Evolutionary conservation across 2,113 vertebrate genomes (phyloP).

Genomic region (Poeciliopsis turrubarensis): DNA sequence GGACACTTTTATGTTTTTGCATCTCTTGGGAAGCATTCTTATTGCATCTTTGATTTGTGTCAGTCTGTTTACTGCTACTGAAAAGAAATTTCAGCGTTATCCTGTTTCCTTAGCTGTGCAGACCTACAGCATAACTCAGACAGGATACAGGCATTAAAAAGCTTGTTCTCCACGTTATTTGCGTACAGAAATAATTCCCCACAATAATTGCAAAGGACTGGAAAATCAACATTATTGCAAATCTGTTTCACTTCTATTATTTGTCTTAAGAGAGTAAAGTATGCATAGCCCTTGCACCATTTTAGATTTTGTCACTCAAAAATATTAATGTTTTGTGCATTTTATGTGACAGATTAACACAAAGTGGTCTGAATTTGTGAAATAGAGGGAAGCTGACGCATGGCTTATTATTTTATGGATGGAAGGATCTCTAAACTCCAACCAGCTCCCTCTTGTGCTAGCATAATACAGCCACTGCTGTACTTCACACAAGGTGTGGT

Average conservation of each 20-base stretch:
- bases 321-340: background rate
- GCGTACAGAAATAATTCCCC: background rate
- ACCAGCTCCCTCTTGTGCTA: no score
- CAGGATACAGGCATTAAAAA: slow-evolving; percentile 49
- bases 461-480: no score
- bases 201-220: background rate
- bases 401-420: no score
- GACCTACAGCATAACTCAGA: slow-evolving; percentile 25
- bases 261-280: background rate
- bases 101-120: slow-evolving; percentile 38
- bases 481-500: no score
- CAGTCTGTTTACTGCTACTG: slow-evolving; percentile 34
- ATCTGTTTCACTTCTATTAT: background rate
- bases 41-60: slow-evolving; percentile 30
- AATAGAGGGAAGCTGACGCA: no score
- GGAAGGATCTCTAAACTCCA: no score
- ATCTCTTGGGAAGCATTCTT: slow-evolving; percentile 19
- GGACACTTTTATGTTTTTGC: slow-evolving; percentile 14
- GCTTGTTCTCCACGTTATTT: slow-evolving; percentile 17
- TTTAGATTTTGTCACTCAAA: background rate
- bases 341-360: background rate
- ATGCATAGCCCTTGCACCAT: background rate
- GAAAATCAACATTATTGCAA: background rate
- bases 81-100: slow-evolving; percentile 46
- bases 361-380: background rate